Evolutionary conservation across 2,113 vertebrate species (phyloP).

Genomic region (Bos taurus): ARS-UCD2.0 NC_037346.1:43692501-43693000

Average conservation of each 20-base stretch:
- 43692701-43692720: conserved; percentile 26
- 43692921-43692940: neutral
- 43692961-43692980: neutral
- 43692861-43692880: neutral
- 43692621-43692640: conserved; percentile 92
- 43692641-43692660: conserved; percentile 95
- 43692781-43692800: neutral
- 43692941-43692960: neutral
- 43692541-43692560: neutral
- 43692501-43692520: neutral
- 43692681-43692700: conserved; percentile 90
- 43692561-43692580: rapidly evolving
- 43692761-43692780: rapidly evolving
- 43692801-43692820: rapidly evolving
- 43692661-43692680: conserved; percentile 91
- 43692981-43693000: too few relatives aligned
- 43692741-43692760: rapidly evolving
- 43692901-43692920: neutral
- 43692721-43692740: neutral
- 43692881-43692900: neutral
- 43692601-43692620: conserved; percentile 89
- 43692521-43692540: neutral
- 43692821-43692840: neutral
- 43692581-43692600: conserved; percentile 77
- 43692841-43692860: neutral